These are phyloP conservation scores for Andrena fulva DNA, from an alignment of 2,888 invertebrate species.

Conservation along the genomic window DNA sequence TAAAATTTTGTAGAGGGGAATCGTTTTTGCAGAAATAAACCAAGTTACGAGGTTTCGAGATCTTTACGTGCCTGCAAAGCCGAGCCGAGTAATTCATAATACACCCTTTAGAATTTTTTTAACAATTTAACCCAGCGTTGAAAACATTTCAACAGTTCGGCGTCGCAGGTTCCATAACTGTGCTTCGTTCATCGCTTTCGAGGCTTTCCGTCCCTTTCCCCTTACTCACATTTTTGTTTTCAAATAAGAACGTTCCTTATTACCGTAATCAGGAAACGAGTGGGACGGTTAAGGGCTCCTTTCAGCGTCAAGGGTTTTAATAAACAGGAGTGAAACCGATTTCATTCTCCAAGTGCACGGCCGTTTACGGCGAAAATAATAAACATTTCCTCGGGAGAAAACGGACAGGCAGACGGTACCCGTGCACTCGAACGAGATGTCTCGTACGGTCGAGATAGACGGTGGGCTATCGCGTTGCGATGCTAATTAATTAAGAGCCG, in stretches of 20 bases:
- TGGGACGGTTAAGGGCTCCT: conserved; percentile 11
- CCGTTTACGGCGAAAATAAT: conserved; percentile 24
- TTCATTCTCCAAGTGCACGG: not conserved
- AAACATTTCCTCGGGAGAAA: conserved; percentile 26
- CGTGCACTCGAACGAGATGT: conserved; percentile 7
- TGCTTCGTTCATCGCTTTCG: not conserved
- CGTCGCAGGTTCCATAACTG: not conserved
- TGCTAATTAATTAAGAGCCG: conserved; percentile 51
- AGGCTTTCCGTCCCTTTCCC: not conserved
- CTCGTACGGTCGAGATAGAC: conserved; percentile 2
- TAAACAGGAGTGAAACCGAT: conserved; percentile 6
- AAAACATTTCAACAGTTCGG: not conserved
- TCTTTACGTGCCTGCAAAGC: too few species aligned
- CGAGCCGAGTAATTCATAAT: too few species aligned
- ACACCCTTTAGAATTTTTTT: too few species aligned
- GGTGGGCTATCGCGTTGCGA: conserved; percentile 3
- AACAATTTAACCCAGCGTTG: not conserved
- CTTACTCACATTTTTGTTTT: not conserved
- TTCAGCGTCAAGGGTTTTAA: conserved; percentile 13
- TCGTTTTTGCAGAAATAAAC: too few species aligned
- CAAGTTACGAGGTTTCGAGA: too few species aligned
- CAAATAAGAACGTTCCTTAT: not conserved
- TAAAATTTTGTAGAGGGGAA: too few species aligned
- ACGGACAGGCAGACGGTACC: not conserved
- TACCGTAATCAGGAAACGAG: conserved; percentile 11